Percentiles rank a stretch among this genome's conserved stretches.
phyloP scores from a whole-genome alignment of 2,888 invertebrate species.

The Lydus trimaculatus region DNA sequence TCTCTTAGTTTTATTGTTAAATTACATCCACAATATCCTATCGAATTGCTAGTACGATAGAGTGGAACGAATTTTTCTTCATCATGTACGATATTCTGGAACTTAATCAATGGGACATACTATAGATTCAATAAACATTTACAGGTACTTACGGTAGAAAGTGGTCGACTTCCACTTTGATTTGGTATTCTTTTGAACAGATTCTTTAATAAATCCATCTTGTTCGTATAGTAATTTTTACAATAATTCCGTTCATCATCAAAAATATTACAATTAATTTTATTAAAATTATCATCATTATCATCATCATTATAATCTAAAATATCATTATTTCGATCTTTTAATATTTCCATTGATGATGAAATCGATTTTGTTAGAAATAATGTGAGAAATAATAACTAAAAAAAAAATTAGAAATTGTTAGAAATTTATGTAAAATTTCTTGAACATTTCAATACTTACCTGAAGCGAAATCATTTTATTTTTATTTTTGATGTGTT shows the following conservation, averaged over 20 bases:
- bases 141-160: slow-evolving; percentile 15
- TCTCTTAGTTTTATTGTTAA: slow-evolving; percentile 38
- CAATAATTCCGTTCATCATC: slow-evolving; percentile 13
- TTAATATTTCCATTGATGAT: slow-evolving; percentile 21
- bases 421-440: no score
- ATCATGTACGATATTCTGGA: slow-evolving; percentile 13
- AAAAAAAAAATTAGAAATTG: no score
- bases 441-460: no score
- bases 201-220: not conserved
- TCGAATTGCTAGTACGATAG: slow-evolving; percentile 22
- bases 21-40: slow-evolving; percentile 49
- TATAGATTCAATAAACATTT: no score
- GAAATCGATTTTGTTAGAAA: not conserved
- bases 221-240: slow-evolving; percentile 15
- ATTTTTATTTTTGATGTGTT: not conserved
- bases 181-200: slow-evolving; percentile 16
- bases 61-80: slow-evolving; percentile 17
- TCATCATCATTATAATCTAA: slow-evolving; percentile 13
- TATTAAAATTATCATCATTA: slow-evolving; percentile 2
- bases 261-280: not conserved
- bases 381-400: slow-evolving; percentile 12
- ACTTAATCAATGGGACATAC: no score
- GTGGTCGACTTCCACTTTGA: not conserved
- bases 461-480: not conserved
- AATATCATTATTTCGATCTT: slow-evolving; percentile 16